Percentiles rank a stretch among this genome's conserved stretches.
Conservation (phyloP, 2,797 vertebrate genomes). For the Nyctibius grandis region DNA sequence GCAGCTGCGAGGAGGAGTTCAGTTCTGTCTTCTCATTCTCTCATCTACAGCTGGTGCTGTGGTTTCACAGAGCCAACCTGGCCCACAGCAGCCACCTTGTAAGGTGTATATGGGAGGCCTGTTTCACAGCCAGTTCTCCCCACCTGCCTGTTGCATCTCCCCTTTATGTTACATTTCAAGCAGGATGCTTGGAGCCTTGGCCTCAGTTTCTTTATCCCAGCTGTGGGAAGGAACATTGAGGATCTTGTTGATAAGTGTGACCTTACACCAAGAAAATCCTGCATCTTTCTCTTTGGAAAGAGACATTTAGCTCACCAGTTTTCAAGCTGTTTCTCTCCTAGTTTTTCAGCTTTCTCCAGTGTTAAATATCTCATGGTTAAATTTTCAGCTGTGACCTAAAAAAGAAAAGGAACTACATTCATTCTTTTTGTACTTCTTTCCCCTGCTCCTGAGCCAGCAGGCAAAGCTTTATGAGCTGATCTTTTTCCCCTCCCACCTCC, state of each 20-base stretch:
- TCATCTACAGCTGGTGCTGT: background rate
- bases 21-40: background rate
- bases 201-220: background rate
- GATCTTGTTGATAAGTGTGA: background rate
- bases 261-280: background rate
- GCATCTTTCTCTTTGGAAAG: background rate
- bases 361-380: background rate
- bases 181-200: background rate
- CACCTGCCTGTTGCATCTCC: background rate
- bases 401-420: background rate
- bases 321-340: background rate
- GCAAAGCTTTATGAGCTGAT: background rate
- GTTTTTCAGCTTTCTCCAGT: background rate
- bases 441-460: background rate
- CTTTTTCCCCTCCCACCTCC: background rate
- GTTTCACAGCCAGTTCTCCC: background rate
- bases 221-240: background rate
- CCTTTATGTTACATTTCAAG: background rate
- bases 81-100: background rate
- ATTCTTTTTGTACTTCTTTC: background rate
- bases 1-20: background rate
- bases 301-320: background rate
- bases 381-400: slow-evolving; percentile 8
- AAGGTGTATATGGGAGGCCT: background rate
- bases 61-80: background rate